Evolutionary conservation across 2,888 invertebrate species (phyloP), one percentile per base, ranked within the genome.

Genomic region (Athalia rosae): DNA sequence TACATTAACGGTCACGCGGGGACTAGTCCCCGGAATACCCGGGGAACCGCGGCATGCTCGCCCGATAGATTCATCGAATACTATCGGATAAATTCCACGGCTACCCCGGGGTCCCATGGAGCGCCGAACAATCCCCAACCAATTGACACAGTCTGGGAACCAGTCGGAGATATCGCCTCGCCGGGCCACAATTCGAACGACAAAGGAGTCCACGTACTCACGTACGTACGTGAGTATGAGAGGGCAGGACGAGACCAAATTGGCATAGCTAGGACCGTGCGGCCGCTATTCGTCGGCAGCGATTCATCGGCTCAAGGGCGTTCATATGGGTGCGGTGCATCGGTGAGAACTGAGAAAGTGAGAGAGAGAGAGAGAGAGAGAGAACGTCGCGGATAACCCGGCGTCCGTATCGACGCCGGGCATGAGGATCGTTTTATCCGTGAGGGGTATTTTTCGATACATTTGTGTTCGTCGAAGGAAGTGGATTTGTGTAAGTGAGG

Each of bases 61-160:
- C 28, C 88, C 89, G 86, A 89, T 89, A 89, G 89, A 89, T 89
- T 89, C 89, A 89, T 89, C 89, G 89, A 89, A 89, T 89, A 88
- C 89, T 89, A 89, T 89, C 87, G 89, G 88, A 89, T 84, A 89
- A 88, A 89, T 89, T 89, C 87, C 86, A 82, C 61, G 71, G 56
- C 56, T 71, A 45, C 67, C 48, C 41, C 61, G 48, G 28, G 11
- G 8, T n/a, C 43, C 58, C 71, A 28, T 28, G 28, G 28, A 28
- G 58, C 41, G 61, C n/a, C 87, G 84, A 89, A 88, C 87, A 87
- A 89, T 88, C 82, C 82, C 85, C 83, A 82, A 79, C 88, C 88
- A 87, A 89, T 89, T 88, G 89, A 89, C 89, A 87, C 86, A 77
- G 82, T 81, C 83, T 86, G 87, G 88, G 87, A 86, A 87, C 88